Conservation (phyloP, 2,888 invertebrate genomes). For the Phyllotreta cruciferae region DNA sequence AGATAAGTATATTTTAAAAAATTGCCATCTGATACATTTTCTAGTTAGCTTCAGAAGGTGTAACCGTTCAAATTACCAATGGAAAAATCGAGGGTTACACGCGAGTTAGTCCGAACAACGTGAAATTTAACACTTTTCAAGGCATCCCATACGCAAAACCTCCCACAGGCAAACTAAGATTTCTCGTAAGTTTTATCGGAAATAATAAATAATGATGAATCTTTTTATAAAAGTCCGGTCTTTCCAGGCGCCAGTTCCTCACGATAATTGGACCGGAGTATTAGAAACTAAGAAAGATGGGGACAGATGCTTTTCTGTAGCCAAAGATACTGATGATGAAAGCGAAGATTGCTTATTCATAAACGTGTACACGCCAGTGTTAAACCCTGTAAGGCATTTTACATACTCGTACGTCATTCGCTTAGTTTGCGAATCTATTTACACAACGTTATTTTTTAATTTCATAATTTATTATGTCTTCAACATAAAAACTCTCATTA, state of each 20-base stretch:
- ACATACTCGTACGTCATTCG: not conserved
- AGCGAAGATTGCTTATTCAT: slow-evolving; percentile 43
- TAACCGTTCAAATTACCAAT: slow-evolving; percentile 33
- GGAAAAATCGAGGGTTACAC: slow-evolving; percentile 39
- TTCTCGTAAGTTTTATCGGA: slow-evolving; percentile 35
- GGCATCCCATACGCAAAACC: slow-evolving; percentile 43
- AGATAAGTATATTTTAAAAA: no score
- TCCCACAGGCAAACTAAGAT: slow-evolving; percentile 39
- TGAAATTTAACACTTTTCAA: slow-evolving; percentile 40
- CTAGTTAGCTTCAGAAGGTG: slow-evolving; percentile 16
- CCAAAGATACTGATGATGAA: slow-evolving; percentile 36
- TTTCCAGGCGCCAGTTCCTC: slow-evolving; percentile 40
- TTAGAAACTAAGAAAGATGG: slow-evolving; percentile 38
- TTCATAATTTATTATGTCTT: no score
- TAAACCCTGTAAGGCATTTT: slow-evolving; percentile 27
- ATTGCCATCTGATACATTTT: no score
- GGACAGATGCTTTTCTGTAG: slow-evolving; percentile 37
- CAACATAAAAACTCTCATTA: no score
- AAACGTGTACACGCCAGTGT: slow-evolving; percentile 40
- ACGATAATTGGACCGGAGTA: slow-evolving; percentile 36
- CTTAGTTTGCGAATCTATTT: no score
- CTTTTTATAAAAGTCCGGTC: not conserved
- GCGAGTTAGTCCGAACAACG: slow-evolving; percentile 29
- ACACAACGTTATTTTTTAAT: no score
- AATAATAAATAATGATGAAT: slow-evolving; percentile 1